Conservation (phyloP, 2,888 invertebrate genomes). For the Tortricodes alternella region DNA sequence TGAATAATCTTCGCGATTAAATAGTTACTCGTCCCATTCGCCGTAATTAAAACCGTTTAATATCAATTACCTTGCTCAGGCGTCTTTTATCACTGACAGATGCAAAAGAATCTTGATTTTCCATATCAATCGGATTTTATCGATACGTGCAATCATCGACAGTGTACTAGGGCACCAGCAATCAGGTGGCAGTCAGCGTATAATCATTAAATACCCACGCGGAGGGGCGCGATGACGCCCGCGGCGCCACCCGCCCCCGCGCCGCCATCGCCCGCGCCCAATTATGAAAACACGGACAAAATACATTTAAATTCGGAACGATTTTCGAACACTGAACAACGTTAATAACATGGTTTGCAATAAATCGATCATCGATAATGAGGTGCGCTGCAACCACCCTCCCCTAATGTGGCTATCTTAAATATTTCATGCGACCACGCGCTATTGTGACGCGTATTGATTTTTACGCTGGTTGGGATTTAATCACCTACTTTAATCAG, state of each 20-base stretch:
- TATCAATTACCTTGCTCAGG: slow-evolving; percentile 16
- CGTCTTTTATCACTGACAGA: slow-evolving; percentile 1
- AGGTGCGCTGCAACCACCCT: slow-evolving; percentile 43
- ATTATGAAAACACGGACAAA: slow-evolving; percentile 83
- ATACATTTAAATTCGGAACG: slow-evolving; percentile 73
- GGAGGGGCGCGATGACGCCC: slow-evolving; percentile 75
- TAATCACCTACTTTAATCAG: too few species aligned
- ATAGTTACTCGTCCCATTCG: background rate
- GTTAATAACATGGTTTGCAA: slow-evolving; percentile 43
- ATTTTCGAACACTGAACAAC: slow-evolving; percentile 59
- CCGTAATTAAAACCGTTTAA: slow-evolving; percentile 17
- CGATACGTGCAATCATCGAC: slow-evolving; percentile 66
- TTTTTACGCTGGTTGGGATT: too few species aligned
- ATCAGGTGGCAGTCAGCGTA: slow-evolving; percentile 82
- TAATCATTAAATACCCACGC: slow-evolving; percentile 83
- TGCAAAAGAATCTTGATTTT: slow-evolving; percentile 17
- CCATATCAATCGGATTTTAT: slow-evolving; percentile 47
- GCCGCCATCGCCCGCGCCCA: slow-evolving; percentile 64
- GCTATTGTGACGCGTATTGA: slow-evolving; percentile 39
- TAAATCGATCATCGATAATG: slow-evolving; percentile 59
- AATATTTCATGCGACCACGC: slow-evolving; percentile 36
- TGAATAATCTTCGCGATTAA: slow-evolving; percentile 2
- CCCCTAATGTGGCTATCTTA: slow-evolving; percentile 49
- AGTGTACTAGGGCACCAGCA: slow-evolving; percentile 59
- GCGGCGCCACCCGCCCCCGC: slow-evolving; percentile 61